These are phyloP conservation scores for Nephrotoma guestfalica DNA, from an alignment of 2,888 invertebrate species.

Conservation along the genomic window DNA sequence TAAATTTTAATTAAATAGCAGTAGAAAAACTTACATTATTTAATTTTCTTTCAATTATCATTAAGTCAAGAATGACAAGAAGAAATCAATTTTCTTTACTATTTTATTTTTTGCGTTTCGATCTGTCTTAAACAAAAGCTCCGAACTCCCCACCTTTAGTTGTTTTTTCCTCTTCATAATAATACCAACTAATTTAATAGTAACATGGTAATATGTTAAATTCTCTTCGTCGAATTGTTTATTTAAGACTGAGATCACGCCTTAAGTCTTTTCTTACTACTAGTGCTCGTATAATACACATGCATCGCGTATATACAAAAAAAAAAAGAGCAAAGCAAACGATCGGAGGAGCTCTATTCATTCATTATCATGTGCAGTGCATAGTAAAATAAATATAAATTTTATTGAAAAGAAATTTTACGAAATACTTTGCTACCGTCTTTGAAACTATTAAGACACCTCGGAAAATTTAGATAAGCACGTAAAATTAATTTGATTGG, in stretches of 20 bases:
- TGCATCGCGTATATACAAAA: not conserved
- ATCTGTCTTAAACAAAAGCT: not conserved
- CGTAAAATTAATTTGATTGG: not conserved
- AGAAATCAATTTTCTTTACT: not conserved
- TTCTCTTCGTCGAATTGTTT: not conserved
- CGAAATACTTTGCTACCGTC: conserved; percentile 3
- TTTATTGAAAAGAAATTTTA: not conserved
- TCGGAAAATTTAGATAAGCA: not conserved
- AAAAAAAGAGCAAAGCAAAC: not conserved
- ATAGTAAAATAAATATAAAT: not conserved
- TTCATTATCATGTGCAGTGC: not conserved
- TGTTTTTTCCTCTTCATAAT: not conserved
- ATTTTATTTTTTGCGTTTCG: not conserved
- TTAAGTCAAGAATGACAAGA: not conserved
- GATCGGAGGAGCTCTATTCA: not conserved
- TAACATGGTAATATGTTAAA: not conserved
- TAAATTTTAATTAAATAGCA: not conserved
- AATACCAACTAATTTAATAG: not conserved
- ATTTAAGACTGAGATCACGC: not conserved
- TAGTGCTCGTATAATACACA: not conserved
- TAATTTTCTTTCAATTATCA: not conserved
- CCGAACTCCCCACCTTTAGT: not conserved
- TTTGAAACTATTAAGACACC: not conserved
- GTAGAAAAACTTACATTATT: not conserved
- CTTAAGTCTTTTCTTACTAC: not conserved